Evolutionary conservation across 2,888 invertebrate genomes (phyloP).

Genomic region (Philereme vetulata): DNA sequence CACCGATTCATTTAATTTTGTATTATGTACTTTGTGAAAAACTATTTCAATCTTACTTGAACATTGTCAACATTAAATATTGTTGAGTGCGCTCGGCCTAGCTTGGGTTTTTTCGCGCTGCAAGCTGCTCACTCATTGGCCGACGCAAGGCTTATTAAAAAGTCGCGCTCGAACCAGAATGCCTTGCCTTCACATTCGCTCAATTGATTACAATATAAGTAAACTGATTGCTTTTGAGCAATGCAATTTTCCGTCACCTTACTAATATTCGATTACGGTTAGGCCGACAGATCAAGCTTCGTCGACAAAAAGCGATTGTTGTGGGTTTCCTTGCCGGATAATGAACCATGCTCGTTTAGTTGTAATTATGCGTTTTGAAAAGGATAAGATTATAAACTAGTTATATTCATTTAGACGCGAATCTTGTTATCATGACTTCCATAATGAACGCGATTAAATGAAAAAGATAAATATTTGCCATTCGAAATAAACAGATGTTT

Average conservation of each 20-base stretch:
- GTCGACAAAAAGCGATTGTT: conserved; percentile 45
- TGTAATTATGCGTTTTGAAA: conserved; percentile 51
- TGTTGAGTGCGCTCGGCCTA: conserved; percentile 54
- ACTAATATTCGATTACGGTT: conserved; percentile 46
- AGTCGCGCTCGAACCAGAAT: conserved; percentile 65
- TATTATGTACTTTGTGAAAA: conserved; percentile 56
- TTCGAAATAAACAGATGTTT: conserved; percentile 23
- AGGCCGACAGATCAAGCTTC: conserved; percentile 46
- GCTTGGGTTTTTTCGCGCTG: conserved; percentile 59
- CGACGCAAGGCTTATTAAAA: conserved; percentile 56
- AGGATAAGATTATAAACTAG: conserved; percentile 66
- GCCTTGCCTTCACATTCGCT: conserved; percentile 60
- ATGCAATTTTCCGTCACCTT: conserved; percentile 54
- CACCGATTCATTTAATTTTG: conserved; percentile 80
- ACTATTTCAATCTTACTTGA: conserved; percentile 60
- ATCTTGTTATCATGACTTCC: conserved; percentile 60
- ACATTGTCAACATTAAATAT: conserved; percentile 66
- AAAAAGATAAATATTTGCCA: conserved; percentile 31
- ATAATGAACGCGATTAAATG: conserved; percentile 44
- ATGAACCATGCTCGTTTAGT: conserved; percentile 67
- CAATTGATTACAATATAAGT: conserved; percentile 58
- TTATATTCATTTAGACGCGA: conserved; percentile 52
- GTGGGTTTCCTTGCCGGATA: conserved; percentile 58
- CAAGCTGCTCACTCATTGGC: conserved; percentile 55
- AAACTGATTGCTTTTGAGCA: conserved; percentile 51